Base-by-base conservation (phyloP, 2,797 vertebrate species). In the Dendrocincla tyrannina region DNA sequence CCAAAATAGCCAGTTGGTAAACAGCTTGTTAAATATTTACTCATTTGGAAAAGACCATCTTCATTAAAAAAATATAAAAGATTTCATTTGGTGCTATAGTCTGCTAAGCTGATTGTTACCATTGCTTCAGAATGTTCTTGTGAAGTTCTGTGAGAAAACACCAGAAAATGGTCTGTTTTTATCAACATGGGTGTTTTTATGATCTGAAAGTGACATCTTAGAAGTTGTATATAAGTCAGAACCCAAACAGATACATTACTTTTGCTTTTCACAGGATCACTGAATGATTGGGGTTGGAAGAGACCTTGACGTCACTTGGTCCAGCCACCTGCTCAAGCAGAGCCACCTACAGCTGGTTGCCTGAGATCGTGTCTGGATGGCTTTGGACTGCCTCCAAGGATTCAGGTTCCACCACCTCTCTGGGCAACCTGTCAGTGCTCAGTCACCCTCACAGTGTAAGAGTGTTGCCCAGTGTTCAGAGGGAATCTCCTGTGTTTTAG, bases 1-100 rank as follows among this genome's bases (percentile, higher is more conserved):
- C 84, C 70, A 91, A 90, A 92, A 92, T 70, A 96, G 85, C 78
- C 91, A 85, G 83, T 76, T 86, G 63, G 85, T 95, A 91, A 97
- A 94, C 55, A 95, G 70, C 80, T 91, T 82, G 47, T 79, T 94
- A 92, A 79, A 91, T 89, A 91, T 93, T 85, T 90, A 91, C 62
- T 91, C 35, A 37, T 49, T 81, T 91, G 83, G 74, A 89, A 88
- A 88, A 90, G 41, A 73, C 73, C 47, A 74, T 66, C 69, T 33
- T 84, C 25, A 52, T 41, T 32, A 39, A 92, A 88, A 89, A 77
- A 74, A 81, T 11, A 55, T 18, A 41, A 22, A 69, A n/a, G 35
- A 76, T 66, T 94, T 82, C 64, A 41, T 86, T 85, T 67, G 70
- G 63, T 79, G 19, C 67, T 76, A 12, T 37, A 81, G 53, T 63